phyloP scores from a whole-genome alignment of 2,888 invertebrate species.

The Hemaris fuciformis region DNA sequence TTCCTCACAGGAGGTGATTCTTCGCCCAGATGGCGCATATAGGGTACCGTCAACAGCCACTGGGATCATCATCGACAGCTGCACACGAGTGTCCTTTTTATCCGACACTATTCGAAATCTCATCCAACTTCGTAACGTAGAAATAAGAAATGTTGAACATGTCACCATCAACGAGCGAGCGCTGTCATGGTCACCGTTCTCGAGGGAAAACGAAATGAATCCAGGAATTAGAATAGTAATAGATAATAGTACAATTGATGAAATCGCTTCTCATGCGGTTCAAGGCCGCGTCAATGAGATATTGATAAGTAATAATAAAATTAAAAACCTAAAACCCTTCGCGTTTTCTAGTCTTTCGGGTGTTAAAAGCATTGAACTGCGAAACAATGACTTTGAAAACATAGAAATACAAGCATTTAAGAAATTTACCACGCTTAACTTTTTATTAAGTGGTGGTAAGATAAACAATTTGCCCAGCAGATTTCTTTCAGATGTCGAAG shows the following conservation, averaged over 20 bases:
- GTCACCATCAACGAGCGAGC: slow-evolving; percentile 83
- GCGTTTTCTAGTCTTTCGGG: slow-evolving; percentile 88
- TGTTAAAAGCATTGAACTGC: slow-evolving; percentile 84
- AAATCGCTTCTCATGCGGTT: slow-evolving; percentile 83
- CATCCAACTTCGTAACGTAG: slow-evolving; percentile 83
- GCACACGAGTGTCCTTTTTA: slow-evolving; percentile 82
- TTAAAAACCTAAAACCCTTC: slow-evolving; percentile 85
- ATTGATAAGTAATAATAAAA: slow-evolving; percentile 81
- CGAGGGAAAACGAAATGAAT: slow-evolving; percentile 85
- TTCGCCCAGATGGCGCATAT: slow-evolving; percentile 81
- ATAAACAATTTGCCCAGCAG: slow-evolving; percentile 85
- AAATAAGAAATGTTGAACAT: slow-evolving; percentile 83
- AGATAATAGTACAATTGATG: slow-evolving; percentile 73
- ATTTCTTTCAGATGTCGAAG: slow-evolving; percentile 87
- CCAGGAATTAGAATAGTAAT: slow-evolving; percentile 79
- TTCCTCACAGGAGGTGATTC: slow-evolving; percentile 78
- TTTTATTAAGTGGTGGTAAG: slow-evolving; percentile 83
- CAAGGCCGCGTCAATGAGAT: slow-evolving; percentile 87
- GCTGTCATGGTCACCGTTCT: slow-evolving; percentile 80
- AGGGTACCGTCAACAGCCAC: slow-evolving; percentile 76
- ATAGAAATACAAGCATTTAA: slow-evolving; percentile 89
- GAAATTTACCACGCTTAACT: slow-evolving; percentile 86
- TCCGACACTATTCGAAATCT: slow-evolving; percentile 82
- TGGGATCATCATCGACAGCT: slow-evolving; percentile 85
- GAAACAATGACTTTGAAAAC: slow-evolving; percentile 80